Evolutionary conservation across 2,797 vertebrate species (phyloP).

Genomic region (Myotis myotis): DNA sequence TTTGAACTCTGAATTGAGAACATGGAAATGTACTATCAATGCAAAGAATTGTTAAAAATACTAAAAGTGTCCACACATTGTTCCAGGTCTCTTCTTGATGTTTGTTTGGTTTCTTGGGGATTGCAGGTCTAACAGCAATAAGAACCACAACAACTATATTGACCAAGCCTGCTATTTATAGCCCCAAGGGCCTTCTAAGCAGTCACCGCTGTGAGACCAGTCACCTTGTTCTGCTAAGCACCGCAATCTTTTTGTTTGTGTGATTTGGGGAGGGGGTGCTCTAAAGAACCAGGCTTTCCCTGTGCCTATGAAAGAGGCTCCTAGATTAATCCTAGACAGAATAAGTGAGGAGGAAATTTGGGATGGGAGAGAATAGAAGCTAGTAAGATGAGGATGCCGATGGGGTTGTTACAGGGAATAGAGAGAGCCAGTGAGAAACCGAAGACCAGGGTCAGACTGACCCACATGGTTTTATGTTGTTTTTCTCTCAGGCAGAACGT

Average conservation of each 20-base stretch:
- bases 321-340: neutral
- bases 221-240: neutral
- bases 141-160: neutral
- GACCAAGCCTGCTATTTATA: neutral
- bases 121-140: neutral
- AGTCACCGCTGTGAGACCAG: neutral
- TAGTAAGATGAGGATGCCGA: neutral
- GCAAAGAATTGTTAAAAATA: neutral
- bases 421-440: neutral
- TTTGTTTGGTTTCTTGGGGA: neutral
- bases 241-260: rapidly evolving
- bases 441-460: neutral
- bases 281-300: neutral
- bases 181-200: neutral
- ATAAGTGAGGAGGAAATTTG: neutral
- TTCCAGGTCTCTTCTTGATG: neutral
- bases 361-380: neutral
- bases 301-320: neutral
- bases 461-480: neutral
- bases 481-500: neutral
- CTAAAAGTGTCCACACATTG: neutral
- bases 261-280: neutral
- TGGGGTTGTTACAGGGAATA: neutral
- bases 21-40: neutral
- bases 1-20: slow-evolving; percentile 34